phyloP scores from a whole-genome alignment of 2,888 invertebrate species.

The Leptura quadrifasciata region DNA sequence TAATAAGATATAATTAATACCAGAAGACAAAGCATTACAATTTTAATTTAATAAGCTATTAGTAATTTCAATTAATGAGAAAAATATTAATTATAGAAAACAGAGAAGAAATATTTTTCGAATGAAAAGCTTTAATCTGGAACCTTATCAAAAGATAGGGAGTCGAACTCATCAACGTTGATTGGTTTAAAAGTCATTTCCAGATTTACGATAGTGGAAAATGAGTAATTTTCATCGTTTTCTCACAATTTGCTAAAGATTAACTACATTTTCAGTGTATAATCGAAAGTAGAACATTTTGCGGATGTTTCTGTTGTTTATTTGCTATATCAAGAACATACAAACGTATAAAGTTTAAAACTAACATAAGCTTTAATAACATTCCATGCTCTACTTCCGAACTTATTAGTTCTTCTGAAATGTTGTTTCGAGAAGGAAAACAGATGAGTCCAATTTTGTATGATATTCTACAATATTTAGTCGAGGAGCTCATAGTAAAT shows the following conservation, averaged over 20 bases:
- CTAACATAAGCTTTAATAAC: too few relatives aligned
- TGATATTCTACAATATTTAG: too few relatives aligned
- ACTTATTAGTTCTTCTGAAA: too few relatives aligned
- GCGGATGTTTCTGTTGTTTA: neutral
- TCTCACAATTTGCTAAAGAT: slow-evolving; percentile 8
- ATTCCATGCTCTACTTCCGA: too few relatives aligned
- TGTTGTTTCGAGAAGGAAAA: too few relatives aligned
- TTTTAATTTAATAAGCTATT: neutral
- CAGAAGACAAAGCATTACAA: neutral
- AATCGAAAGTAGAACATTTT: neutral
- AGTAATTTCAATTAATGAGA: neutral
- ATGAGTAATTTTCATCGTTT: slow-evolving; percentile 15
- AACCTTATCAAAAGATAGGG: slow-evolving; percentile 10
- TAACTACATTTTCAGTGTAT: neutral
- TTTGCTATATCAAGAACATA: neutral
- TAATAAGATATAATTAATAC: too few relatives aligned
- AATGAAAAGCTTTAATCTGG: slow-evolving; percentile 11
- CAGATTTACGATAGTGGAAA: slow-evolving; percentile 19
- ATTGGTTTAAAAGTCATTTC: slow-evolving; percentile 25
- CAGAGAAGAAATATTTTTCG: slow-evolving; percentile 5
- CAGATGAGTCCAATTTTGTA: too few relatives aligned
- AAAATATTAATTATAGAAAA: slow-evolving; percentile 29
- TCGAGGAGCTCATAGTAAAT: too few relatives aligned
- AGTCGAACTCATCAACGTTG: neutral
- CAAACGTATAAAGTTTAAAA: neutral